Base-by-base conservation (phyloP, 1,140 invertebrate species). In the Papilio dardanus region DNA sequence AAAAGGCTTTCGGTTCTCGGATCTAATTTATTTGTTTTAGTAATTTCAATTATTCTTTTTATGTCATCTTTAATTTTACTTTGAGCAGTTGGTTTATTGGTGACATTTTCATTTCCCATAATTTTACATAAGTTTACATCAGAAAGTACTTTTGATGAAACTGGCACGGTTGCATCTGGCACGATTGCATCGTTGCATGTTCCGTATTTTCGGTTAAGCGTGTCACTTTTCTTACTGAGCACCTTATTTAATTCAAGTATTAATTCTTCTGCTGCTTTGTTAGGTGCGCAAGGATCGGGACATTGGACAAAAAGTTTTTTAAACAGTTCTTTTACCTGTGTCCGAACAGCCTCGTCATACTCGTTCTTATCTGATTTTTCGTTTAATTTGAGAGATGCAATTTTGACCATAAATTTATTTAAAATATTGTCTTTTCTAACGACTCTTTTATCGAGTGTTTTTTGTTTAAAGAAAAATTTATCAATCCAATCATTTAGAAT, bases 21-120 rank as follows among this genome's bases (percentile, higher is more conserved):
- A 35, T 69, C 67, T 12, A 69, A 69, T 14, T 40, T 37, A 35
- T 69, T 40, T 37, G 16, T 40, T 35, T 69, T 69, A 21, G 33
- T 69, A 37, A 69, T 40, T 42, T 69, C 33, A 37, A 69, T 69
- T 12, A 69, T 69, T 40, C 42, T 69, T 16, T 69, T 69, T 69
- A 69, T 37, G 1, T 69, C 67, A 24, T 69, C 67, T 69, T 69
- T 71, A 30, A 42, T 8, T 50, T 24, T n/a, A n/a, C 31, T 71
- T 30, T 71, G 37, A 30, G 12, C 40, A 8, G 37, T 40, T 7
- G 16, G 5, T 46, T 24, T 46, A n/a, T 30, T 14, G 24, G 24
- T 14, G n/a, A 50, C 30, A 42, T 73, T 58, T 6, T 16, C 46
- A 19, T 30, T 46, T 46, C 16, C 71, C 10, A 73, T 31, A 58